Conservation (phyloP, 2,888 invertebrate genomes). For the Cerceris rybyensis region DNA sequence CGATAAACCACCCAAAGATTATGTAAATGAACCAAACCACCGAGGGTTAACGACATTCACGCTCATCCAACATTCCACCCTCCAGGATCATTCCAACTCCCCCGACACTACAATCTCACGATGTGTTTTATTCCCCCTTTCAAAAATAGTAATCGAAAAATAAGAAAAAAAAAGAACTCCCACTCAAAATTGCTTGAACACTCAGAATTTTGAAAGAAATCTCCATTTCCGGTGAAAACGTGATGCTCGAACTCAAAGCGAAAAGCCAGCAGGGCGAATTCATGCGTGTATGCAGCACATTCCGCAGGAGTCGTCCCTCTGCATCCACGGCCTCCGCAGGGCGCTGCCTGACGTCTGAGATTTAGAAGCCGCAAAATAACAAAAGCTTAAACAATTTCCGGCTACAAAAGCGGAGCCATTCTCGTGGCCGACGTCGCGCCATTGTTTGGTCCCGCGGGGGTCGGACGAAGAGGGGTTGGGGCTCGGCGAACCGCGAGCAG, state of each 20-base stretch:
- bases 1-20: too few species aligned
- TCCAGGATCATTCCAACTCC: too few species aligned
- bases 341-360: constrained; percentile 71
- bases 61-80: too few species aligned
- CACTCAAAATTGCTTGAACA: too few species aligned
- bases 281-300: constrained; percentile 15
- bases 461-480: constrained; percentile 30
- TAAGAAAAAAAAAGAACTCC: too few species aligned
- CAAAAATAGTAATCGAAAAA: too few species aligned
- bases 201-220: too few species aligned
- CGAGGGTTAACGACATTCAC: too few species aligned
- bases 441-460: constrained; percentile 67
- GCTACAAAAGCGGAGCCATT: constrained; percentile 72
- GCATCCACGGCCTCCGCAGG: constrained; percentile 13
- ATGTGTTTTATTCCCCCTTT: too few species aligned
- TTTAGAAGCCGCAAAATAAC: constrained; percentile 78
- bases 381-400: constrained; percentile 78
- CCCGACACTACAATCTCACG: too few species aligned
- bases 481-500: constrained; percentile 20
- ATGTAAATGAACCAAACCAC: too few species aligned
- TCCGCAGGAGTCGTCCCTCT: constrained; percentile 12
- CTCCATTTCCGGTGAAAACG: constrained; percentile 17
- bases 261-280: constrained; percentile 12
- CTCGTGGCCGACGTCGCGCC: constrained; percentile 65
- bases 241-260: constrained; percentile 30